phyloP scores from a whole-genome alignment of 2,113 vertebrate genomes.

The Pomatostomus ruficeps region DNA sequence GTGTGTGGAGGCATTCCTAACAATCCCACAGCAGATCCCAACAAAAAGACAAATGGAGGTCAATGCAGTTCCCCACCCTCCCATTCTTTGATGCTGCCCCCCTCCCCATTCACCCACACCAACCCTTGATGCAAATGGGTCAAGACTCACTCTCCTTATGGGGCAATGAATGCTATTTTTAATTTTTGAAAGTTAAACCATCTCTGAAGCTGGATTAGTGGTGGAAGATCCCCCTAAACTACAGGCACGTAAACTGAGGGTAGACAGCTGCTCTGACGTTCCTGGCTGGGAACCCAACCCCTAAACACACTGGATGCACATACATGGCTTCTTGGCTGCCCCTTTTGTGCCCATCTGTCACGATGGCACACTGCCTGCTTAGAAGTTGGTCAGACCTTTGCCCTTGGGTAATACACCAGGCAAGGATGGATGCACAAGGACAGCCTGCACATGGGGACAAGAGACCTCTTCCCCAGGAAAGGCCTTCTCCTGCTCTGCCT shows the following conservation, averaged over 20 bases:
- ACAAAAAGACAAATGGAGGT: slow-evolving; percentile 11
- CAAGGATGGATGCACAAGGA: slow-evolving; percentile 10
- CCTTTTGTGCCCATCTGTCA: slow-evolving; percentile 68
- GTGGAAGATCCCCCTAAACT: slow-evolving; percentile 65
- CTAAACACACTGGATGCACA: slow-evolving; percentile 61
- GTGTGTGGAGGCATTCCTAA: not conserved
- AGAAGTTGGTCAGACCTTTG: slow-evolving; percentile 55
- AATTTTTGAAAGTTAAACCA: slow-evolving; percentile 68
- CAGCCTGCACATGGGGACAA: not conserved
- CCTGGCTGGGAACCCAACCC: slow-evolving; percentile 60
- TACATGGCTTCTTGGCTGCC: slow-evolving; percentile 62
- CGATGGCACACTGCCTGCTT: slow-evolving; percentile 58
- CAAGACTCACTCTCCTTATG: slow-evolving; percentile 38
- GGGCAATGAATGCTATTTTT: slow-evolving; percentile 60
- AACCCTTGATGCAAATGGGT: slow-evolving; percentile 46
- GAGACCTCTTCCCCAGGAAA: slow-evolving; percentile 8
- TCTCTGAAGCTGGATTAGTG: slow-evolving; percentile 69
- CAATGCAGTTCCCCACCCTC: not conserved
- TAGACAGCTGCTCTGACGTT: slow-evolving; percentile 65
- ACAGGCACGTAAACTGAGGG: slow-evolving; percentile 64
- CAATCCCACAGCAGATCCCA: not conserved
- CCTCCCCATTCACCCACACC: not conserved
- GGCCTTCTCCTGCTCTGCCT: not conserved
- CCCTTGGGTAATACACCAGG: slow-evolving; percentile 42
- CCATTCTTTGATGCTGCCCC: not conserved